A percentile compares a stretch with the other conserved stretches of the same genome.
Conservation (phyloP, 2,113 vertebrate genomes). For the Propithecus coquereli region DNA sequence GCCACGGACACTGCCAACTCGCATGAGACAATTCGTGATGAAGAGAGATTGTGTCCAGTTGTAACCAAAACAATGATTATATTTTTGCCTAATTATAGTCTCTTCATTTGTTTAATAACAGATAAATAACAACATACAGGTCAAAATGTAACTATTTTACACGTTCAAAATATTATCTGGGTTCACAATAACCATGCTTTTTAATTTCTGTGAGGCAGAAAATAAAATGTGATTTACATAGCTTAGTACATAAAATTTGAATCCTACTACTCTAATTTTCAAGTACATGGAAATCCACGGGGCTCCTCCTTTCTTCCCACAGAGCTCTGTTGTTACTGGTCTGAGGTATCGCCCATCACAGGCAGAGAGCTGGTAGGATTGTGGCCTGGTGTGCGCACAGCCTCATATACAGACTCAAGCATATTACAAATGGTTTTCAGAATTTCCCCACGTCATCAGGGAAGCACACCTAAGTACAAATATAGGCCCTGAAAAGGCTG, state of each 20-base stretch:
- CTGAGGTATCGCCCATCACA: background rate
- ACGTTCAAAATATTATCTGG: background rate
- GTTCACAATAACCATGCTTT: background rate
- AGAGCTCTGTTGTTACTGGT: background rate
- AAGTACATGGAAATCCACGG: background rate
- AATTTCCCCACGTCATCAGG: background rate
- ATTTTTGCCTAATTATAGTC: background rate
- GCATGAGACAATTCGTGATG: background rate
- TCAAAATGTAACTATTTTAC: background rate
- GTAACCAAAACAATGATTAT: slow-evolving; percentile 15
- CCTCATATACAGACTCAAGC: background rate
- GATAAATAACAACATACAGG: background rate
- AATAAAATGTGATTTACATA: background rate
- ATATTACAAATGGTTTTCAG: background rate
- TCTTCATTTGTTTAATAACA: background rate
- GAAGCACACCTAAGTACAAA: background rate
- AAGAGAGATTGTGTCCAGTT: background rate
- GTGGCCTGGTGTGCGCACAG: background rate
- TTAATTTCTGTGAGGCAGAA: background rate
- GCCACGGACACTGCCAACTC: background rate
- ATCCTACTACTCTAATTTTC: background rate
- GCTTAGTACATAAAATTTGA: background rate
- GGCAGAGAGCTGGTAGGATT: background rate
- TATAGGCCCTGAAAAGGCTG: background rate
- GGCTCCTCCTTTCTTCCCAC: background rate